A percentile compares a stretch with the other conserved stretches of the same genome.
Evolutionary conservation across 2,113 vertebrate genomes (phyloP).

Genomic region (Stercorarius parasiticus): DNA sequence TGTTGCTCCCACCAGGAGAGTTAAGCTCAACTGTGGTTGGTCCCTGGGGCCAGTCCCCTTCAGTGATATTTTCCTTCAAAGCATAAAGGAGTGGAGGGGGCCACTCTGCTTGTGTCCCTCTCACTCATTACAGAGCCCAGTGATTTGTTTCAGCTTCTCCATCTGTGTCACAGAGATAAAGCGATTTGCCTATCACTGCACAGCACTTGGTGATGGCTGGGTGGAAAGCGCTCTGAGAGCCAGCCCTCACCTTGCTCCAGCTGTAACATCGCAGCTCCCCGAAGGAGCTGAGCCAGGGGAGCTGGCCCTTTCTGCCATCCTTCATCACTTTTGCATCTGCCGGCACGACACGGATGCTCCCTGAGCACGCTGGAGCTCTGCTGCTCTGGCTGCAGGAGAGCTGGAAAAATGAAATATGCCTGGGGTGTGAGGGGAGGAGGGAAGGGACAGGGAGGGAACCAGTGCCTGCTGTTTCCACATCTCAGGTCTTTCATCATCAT

Average conservation of each 20-base stretch:
- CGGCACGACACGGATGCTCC: accelerated
- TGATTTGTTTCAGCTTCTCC: conserved; percentile 44
- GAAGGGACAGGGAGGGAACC: background rate
- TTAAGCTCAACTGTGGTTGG: background rate
- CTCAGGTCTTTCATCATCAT: background rate
- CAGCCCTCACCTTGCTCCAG: conserved; percentile 24
- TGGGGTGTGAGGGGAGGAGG: background rate
- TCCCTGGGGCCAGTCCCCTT: background rate
- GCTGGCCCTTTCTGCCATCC: background rate
- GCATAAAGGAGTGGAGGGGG: background rate
- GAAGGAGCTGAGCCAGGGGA: background rate
- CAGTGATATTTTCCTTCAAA: background rate
- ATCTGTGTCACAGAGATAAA: conserved; percentile 59
- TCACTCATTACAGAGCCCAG: background rate
- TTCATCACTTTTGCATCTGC: background rate
- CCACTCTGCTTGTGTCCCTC: background rate
- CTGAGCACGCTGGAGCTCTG: background rate
- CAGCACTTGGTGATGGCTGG: background rate
- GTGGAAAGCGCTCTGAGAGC: background rate
- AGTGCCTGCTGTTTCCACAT: background rate
- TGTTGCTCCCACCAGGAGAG: background rate
- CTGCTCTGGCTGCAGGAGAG: background rate
- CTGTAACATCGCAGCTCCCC: background rate
- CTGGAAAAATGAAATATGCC: conserved; percentile 1
- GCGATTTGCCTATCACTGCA: conserved; percentile 24